These are phyloP conservation scores for Amphipyra tragopoginis DNA, from an alignment of 2,888 invertebrate genomes.

Conservation along the genomic window DNA sequence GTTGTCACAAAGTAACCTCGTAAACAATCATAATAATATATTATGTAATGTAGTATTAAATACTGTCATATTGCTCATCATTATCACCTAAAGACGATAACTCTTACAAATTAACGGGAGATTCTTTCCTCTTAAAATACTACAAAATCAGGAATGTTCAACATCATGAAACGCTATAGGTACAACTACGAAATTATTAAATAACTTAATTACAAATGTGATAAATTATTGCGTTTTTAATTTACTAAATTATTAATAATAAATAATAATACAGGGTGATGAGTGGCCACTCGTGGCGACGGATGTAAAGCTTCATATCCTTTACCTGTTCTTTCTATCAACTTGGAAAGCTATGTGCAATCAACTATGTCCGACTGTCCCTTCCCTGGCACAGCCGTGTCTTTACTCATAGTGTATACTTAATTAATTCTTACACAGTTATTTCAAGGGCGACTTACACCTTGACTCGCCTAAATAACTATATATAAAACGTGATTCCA, in stretches of 20 bases:
- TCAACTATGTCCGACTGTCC: constrained; percentile 33
- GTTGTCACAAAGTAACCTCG: constrained; percentile 47
- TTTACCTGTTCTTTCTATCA: constrained; percentile 14
- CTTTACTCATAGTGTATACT: constrained; percentile 33
- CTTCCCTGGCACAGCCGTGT: constrained; percentile 20
- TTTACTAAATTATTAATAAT: constrained; percentile 20
- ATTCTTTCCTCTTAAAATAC: constrained; percentile 44
- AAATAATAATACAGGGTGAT: constrained; percentile 35
- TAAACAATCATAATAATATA: constrained; percentile 54
- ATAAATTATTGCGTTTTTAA: constrained; percentile 46
- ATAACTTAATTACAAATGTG: constrained; percentile 37
- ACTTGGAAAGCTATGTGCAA: constrained; percentile 53
- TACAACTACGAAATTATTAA: constrained; percentile 49
- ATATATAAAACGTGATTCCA: constrained; percentile 54
- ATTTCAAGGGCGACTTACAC: constrained; percentile 36
- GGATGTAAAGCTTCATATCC: constrained; percentile 34
- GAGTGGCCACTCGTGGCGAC: constrained; percentile 24
- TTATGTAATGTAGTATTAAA: constrained; percentile 64
- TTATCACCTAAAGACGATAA: constrained; percentile 71
- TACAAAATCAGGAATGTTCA: constrained; percentile 56
- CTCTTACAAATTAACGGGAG: constrained; percentile 53
- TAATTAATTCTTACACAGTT: constrained; percentile 45
- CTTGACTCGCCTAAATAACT: constrained; percentile 45
- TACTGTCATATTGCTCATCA: constrained; percentile 81
- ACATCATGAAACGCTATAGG: constrained; percentile 36